phyloP scores from a whole-genome alignment of 2,113 vertebrate genomes.

The Arizona elegans region DNA sequence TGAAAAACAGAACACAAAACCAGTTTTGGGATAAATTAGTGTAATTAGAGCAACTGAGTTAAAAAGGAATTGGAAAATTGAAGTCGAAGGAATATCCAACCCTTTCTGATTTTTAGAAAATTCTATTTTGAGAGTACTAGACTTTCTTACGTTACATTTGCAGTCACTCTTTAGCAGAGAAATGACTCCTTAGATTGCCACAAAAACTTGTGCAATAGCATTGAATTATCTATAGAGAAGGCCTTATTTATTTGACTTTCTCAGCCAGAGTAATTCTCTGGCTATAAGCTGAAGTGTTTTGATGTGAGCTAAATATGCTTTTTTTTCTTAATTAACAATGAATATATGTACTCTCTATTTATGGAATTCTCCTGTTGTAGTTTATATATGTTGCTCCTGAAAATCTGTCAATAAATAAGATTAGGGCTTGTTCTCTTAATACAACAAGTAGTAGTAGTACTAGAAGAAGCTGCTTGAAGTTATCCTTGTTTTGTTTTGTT shows the following conservation, averaged over 20 bases:
- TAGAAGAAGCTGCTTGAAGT: not conserved
- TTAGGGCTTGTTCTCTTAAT: not conserved
- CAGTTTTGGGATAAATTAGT: conserved; percentile 12
- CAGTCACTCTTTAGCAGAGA: not conserved
- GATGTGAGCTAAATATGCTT: not conserved
- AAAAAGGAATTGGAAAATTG: not conserved
- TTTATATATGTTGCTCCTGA: not conserved
- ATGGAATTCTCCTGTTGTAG: not conserved
- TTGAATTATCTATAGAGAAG: not conserved
- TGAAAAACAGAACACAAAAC: conserved; percentile 25
- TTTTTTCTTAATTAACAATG: not conserved
- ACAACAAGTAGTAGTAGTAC: not conserved
- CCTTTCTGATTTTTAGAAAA: not conserved
- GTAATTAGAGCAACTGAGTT: conserved; percentile 15
- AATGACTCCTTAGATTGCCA: not conserved
- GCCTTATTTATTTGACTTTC: conserved; percentile 34
- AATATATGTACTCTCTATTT: not conserved
- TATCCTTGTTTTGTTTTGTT: conserved; percentile 6
- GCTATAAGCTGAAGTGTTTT: not conserved
- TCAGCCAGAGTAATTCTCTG: not conserved
- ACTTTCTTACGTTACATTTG: not conserved
- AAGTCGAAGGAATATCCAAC: not conserved
- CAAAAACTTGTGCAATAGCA: not conserved
- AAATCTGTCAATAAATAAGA: not conserved
- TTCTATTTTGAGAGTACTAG: not conserved